Evolutionary conservation across 1,140 invertebrate species (phyloP).

Genomic region (Lordiphosa mommai): DNA sequence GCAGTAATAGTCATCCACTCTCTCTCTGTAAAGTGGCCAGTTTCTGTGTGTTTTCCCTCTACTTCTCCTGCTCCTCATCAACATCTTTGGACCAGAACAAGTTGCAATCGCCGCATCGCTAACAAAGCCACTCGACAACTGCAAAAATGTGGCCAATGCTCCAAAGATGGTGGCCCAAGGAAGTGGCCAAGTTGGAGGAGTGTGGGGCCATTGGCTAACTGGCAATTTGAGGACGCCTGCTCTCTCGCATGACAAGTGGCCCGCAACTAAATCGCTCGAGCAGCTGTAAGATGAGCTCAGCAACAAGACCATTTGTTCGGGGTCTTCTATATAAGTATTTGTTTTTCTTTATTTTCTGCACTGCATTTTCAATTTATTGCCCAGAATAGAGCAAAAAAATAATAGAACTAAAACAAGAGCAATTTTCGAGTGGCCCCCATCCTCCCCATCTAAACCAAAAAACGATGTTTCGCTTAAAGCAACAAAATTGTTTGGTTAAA

Average conservation of each 20-base stretch:
- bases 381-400: too few species aligned
- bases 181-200: conserved; percentile 9
- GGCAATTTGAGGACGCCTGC: conserved; percentile 56
- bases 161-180: conserved; percentile 22
- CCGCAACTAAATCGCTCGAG: conserved; percentile 43
- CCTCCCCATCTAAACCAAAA: too few species aligned
- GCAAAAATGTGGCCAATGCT: conserved; percentile 56
- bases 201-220: conserved; percentile 36
- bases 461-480: background rate
- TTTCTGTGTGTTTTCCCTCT: conserved; percentile 18
- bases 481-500: conserved; percentile 46
- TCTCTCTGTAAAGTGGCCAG: conserved; percentile 33
- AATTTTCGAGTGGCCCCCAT: conserved; percentile 23
- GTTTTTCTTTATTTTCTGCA: background rate
- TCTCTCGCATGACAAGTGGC: conserved; percentile 60
- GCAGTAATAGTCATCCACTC: background rate
- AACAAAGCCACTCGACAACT: conserved; percentile 68
- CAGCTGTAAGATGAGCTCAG: conserved; percentile 49
- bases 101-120: conserved; percentile 54
- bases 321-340: conserved; percentile 6
- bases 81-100: conserved; percentile 39
- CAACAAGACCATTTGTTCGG: conserved; percentile 17
- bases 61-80: background rate
- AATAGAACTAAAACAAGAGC: background rate
- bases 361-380: conserved; percentile 35